A percentile compares a stretch with the other conserved stretches of the same genome.
These are phyloP conservation scores for Reinhardtius hippoglossoides DNA, from an alignment of 2,113 vertebrate species.

Conservation along the genomic window DNA sequence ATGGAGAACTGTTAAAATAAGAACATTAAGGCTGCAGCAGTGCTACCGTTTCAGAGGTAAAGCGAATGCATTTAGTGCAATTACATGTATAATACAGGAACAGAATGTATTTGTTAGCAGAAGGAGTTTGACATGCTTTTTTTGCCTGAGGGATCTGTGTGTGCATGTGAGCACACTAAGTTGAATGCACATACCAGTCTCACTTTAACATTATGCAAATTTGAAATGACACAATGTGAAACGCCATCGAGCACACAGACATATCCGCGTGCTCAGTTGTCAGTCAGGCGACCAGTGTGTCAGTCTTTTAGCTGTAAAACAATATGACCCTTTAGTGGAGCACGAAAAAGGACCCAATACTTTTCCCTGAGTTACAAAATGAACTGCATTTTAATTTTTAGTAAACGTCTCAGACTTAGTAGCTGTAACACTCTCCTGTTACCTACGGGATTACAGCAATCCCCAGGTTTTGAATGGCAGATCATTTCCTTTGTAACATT, in stretches of 20 bases:
- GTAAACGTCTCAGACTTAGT: neutral
- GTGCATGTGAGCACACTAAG: neutral
- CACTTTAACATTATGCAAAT: neutral
- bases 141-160: neutral
- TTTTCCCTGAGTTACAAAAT: conserved; percentile 48
- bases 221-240: neutral
- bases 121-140: neutral
- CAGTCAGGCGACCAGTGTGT: neutral
- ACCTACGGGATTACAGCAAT: neutral
- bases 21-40: neutral
- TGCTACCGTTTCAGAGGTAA: neutral
- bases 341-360: neutral
- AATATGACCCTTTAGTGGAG: neutral
- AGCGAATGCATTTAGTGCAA: conserved; percentile 26
- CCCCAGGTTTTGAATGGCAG: neutral
- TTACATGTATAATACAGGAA: neutral
- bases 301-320: neutral
- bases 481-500: neutral
- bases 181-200: neutral
- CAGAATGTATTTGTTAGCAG: neutral
- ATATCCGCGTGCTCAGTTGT: neutral
- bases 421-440: neutral
- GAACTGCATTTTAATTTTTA: neutral
- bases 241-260: no score
- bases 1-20: neutral